Evolutionary conservation across 2,113 vertebrate species (phyloP).

Genomic region (Seriola aureovittata): DNA sequence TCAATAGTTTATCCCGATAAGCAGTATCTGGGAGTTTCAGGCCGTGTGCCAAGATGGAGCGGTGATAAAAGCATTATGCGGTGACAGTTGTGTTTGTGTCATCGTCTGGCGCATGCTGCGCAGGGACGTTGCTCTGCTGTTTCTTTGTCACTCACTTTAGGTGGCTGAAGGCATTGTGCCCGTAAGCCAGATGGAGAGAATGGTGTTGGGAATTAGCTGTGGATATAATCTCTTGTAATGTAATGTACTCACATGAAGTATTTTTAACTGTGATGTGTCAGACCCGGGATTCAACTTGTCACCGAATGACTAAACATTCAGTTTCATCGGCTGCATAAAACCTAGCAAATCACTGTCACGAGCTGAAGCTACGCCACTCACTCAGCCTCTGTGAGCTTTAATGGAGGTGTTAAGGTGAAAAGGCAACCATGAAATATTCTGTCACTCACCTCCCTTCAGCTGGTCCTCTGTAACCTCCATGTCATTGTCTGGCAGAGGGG

Average conservation of each 20-base stretch:
- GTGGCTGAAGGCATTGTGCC: slow-evolving; percentile 67
- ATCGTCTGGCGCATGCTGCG: slow-evolving; percentile 33
- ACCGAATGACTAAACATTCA: slow-evolving; percentile 75
- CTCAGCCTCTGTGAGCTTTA: slow-evolving; percentile 69
- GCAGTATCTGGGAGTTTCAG: slow-evolving; percentile 75
- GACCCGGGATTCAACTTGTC: slow-evolving; percentile 65
- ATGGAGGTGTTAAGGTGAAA: slow-evolving; percentile 76
- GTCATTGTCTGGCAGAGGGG: slow-evolving; percentile 77
- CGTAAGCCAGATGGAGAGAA: slow-evolving; percentile 67
- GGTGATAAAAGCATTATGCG: slow-evolving; percentile 74
- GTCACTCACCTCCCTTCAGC: slow-evolving; percentile 82
- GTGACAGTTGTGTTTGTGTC: slow-evolving; percentile 72
- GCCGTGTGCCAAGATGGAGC: slow-evolving; percentile 73
- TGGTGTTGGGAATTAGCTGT: slow-evolving; percentile 64
- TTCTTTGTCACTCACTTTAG: slow-evolving; percentile 68
- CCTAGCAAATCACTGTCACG: slow-evolving; percentile 66
- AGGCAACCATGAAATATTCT: slow-evolving; percentile 75
- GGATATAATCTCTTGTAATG: slow-evolving; percentile 72
- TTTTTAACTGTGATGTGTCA: slow-evolving; percentile 70
- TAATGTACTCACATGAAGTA: slow-evolving; percentile 75
- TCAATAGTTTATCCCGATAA: slow-evolving; percentile 80
- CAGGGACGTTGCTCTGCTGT: slow-evolving; percentile 58
- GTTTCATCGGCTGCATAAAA: slow-evolving; percentile 62
- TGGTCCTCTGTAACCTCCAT: slow-evolving; percentile 76
- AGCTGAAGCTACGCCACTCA: slow-evolving; percentile 56